phyloP scores from a whole-genome alignment of 1,140 invertebrate genomes.

The Drosophila nebulosa region DNA sequence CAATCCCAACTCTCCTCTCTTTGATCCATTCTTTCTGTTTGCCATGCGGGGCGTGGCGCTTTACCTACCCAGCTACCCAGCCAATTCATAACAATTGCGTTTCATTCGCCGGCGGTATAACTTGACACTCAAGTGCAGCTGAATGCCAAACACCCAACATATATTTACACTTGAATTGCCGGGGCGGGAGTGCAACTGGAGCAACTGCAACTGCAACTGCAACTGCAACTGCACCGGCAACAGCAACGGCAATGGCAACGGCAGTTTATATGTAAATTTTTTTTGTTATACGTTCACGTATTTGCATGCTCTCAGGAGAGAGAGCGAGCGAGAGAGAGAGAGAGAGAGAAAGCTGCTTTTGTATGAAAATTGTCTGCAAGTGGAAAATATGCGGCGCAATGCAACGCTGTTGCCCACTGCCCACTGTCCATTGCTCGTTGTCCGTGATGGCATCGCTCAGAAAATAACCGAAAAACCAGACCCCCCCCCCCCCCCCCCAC shows the following conservation, averaged over 20 bases:
- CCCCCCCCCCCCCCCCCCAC: not conserved
- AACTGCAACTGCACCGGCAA: conserved; percentile 20
- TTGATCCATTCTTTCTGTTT: not conserved
- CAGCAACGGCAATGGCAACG: conserved; percentile 16
- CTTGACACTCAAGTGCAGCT: conserved; percentile 71
- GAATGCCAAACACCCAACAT: conserved; percentile 53
- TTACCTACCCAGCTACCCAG: not conserved
- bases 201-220: conserved; percentile 26
- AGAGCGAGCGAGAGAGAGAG: not conserved
- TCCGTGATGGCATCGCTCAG: not conserved
- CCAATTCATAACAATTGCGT: conserved; percentile 76
- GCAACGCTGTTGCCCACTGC: too few relatives aligned
- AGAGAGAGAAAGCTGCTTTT: conserved; percentile 18
- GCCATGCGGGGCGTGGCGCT: not conserved
- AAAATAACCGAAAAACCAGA: not conserved
- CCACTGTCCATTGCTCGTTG: not conserved
- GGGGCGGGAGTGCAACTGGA: conserved; percentile 6
- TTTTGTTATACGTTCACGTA: conserved; percentile 49
- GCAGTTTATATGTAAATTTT: conserved; percentile 73
- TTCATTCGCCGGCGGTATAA: conserved; percentile 57
- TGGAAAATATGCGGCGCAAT: not conserved
- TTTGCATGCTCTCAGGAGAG: conserved; percentile 46
- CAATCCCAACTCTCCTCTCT: too few relatives aligned
- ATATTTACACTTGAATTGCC: conserved; percentile 75
- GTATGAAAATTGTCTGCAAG: conserved; percentile 58